Base-by-base conservation (phyloP, 2,888 invertebrate genomes). In the Apamea sordens region DNA sequence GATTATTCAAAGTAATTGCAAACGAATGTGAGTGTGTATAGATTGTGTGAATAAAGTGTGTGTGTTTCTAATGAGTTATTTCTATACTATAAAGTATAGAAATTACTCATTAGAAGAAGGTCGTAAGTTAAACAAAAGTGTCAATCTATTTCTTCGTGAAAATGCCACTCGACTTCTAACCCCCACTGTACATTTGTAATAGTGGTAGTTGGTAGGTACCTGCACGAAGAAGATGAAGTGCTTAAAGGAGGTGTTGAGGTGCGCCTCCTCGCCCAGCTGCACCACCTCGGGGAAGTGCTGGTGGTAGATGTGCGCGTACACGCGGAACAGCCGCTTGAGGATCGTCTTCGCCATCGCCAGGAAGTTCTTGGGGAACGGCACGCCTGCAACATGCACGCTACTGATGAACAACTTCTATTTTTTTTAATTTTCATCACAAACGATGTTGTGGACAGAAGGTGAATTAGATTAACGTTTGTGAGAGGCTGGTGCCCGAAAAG, bases 301-400 rank as follows among this genome's bases (percentile, higher is more conserved):
- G 97, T 99, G 99, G 97, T 99, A 99, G 93, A 99, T 99, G 97
- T 99, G 99, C 75, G 99, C 99, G 96, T 99, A 99, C 82, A 99
- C 99, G 93, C 99, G 98, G 97, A 99, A 99, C 94, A 99, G 97
- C 86, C 99, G 98, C 97, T 99, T 99, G 92, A 99, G 97, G 94
- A 99, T 99, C 88, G 99, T 99, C 97, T 99, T 99, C 82, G 99
- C 99, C 96, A 99, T 99, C 85, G 98, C 97, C 89, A 99, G 97
- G 97, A 99, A 99, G 97, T 99, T 99, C 97, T 99, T 99, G 80
- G 99, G 99, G 97, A 99, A 99, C 86, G 99, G 99, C 91, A 99
- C 99, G 91, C 99, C 99, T 97, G 93, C 53, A 77, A 72, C 82
- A 68, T 36, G 8, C 50, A 64, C 63, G 36, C 18, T 36, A 36